These are phyloP conservation scores for Pachyuromys duprasi DNA, from an alignment of 2,797 vertebrate species.

Conservation along the genomic window DNA sequence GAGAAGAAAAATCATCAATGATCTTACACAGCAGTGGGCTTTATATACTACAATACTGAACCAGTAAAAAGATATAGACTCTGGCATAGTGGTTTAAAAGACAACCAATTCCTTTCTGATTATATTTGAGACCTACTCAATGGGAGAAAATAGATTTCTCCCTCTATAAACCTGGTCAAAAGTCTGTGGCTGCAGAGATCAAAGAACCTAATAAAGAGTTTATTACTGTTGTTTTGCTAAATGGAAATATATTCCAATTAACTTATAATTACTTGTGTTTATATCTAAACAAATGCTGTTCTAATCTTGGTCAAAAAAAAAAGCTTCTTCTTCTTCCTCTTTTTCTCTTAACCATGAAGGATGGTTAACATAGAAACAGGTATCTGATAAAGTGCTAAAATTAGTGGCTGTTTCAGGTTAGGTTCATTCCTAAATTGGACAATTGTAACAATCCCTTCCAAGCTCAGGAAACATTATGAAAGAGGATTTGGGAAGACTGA, in stretches of 20 bases:
- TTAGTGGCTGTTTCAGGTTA: too few relatives aligned
- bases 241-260: background rate
- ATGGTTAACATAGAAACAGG: background rate
- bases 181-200: background rate
- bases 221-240: background rate
- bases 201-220: background rate
- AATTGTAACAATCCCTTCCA: background rate
- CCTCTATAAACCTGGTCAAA: background rate
- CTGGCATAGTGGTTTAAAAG: background rate
- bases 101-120: background rate
- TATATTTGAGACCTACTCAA: background rate
- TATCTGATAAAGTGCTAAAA: background rate
- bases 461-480: background rate
- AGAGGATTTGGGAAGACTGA: background rate
- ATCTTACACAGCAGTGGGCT: background rate
- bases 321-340: background rate
- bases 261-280: background rate
- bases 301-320: background rate
- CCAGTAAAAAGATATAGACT: too few relatives aligned
- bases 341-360: background rate
- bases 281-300: background rate
- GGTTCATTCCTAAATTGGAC: background rate
- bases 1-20: background rate
- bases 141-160: background rate
- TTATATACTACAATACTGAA: background rate